phyloP scores from a whole-genome alignment of 2,797 vertebrate genomes.

The Acanthis flammea region DNA sequence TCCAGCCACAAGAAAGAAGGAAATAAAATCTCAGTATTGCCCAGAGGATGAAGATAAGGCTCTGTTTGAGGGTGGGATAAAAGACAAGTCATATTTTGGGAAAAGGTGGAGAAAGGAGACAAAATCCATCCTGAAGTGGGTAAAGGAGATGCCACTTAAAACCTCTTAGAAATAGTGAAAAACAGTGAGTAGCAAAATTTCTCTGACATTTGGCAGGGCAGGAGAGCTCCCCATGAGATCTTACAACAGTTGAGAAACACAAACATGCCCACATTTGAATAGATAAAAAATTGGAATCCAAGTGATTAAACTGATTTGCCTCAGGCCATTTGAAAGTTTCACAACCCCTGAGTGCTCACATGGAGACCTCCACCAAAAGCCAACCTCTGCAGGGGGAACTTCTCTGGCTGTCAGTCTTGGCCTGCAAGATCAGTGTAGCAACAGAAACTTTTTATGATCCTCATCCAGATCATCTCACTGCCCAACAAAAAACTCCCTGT shows the following conservation, averaged over 20 bases:
- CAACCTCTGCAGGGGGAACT: not conserved
- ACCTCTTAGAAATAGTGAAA: not conserved
- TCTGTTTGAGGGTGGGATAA: not conserved
- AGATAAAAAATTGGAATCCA: not conserved
- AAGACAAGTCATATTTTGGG: accelerated
- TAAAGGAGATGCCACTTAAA: not conserved
- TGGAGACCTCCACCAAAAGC: not conserved
- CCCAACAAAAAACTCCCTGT: not conserved
- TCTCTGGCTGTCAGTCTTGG: not conserved
- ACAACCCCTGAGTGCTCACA: not conserved
- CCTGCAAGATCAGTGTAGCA: not conserved
- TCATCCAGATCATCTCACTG: not conserved
- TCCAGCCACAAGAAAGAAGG: not conserved
- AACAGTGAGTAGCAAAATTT: not conserved
- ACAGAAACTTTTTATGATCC: not conserved
- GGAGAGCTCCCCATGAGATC: not conserved
- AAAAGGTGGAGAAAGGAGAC: not conserved
- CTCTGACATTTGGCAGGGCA: not conserved
- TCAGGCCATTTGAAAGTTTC: not conserved
- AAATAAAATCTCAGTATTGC: not conserved
- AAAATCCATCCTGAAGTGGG: not conserved
- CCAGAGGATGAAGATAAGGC: not conserved
- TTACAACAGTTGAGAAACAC: not conserved
- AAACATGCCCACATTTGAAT: not conserved
- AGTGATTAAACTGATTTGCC: not conserved